These are phyloP conservation scores for Smittia aterrima DNA, from an alignment of 2,888 invertebrate species.

Conservation along the genomic window DNA sequence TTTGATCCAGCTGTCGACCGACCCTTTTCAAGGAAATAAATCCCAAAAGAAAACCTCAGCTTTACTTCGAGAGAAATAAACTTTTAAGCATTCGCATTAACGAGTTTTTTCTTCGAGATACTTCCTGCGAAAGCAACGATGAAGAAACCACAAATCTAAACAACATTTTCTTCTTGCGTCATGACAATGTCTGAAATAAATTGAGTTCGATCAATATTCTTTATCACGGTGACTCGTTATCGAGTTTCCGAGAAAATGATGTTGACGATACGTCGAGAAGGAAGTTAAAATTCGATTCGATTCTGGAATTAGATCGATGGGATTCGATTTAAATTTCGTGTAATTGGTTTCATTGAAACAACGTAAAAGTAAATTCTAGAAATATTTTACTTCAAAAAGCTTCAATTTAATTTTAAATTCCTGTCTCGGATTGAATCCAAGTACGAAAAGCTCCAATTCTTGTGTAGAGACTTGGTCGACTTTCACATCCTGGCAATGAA, in stretches of 20 bases:
- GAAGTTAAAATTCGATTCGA: conserved; percentile 10
- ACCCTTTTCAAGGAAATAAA: too few species aligned
- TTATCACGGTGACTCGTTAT: not conserved
- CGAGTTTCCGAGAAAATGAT: not conserved
- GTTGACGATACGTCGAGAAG: not conserved
- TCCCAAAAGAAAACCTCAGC: too few species aligned
- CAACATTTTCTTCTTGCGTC: too few species aligned
- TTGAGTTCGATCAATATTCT: conserved; percentile 6
- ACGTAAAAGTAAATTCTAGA: not conserved
- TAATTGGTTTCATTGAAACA: not conserved
- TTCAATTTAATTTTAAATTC: not conserved
- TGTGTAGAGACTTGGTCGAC: not conserved
- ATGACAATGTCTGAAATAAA: not conserved
- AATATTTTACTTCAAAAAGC: not conserved
- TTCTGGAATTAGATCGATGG: too few species aligned
- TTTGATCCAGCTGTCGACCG: too few species aligned
- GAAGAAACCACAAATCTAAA: too few species aligned
- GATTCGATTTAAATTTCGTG: too few species aligned
- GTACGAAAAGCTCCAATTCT: not conserved
- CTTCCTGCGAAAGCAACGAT: too few species aligned
- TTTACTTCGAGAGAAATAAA: too few species aligned
- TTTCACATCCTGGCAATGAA: conserved; percentile 16
- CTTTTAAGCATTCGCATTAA: too few species aligned
- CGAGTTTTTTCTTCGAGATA: too few species aligned
- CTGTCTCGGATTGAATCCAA: not conserved